Percentiles rank a stretch among this genome's conserved stretches.
These are phyloP conservation scores for Origma solitaria DNA, from an alignment of 2,113 vertebrate genomes.

Conservation along the genomic window DNA sequence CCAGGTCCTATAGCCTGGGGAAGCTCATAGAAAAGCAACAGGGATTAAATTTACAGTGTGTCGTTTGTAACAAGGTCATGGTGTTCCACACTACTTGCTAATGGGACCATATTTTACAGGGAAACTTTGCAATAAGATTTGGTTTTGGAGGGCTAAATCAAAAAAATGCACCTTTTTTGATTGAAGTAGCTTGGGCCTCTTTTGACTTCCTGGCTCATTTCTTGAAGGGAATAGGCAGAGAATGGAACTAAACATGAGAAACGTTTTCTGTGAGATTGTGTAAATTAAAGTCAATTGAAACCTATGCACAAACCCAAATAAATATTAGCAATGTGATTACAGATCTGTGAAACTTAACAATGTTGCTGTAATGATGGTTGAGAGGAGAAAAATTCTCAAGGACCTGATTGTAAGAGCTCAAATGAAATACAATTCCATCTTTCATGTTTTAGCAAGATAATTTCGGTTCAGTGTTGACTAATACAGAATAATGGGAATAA, in stretches of 20 bases:
- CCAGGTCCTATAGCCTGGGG: not conserved
- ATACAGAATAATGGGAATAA: slow-evolving; percentile 49
- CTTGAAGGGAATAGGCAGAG: not conserved
- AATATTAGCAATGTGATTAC: not conserved
- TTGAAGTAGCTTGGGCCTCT: not conserved
- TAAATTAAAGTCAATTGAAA: not conserved
- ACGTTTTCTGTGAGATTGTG: not conserved
- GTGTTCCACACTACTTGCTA: not conserved
- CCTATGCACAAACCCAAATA: not conserved
- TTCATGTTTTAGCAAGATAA: slow-evolving; percentile 30
- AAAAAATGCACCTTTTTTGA: not conserved
- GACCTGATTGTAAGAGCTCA: not conserved
- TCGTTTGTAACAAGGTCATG: not conserved
- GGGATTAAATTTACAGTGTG: not conserved
- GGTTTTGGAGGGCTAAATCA: not conserved
- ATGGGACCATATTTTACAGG: not conserved
- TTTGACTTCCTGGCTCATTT: not conserved
- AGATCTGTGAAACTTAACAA: not conserved
- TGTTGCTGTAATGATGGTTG: not conserved
- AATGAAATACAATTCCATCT: slow-evolving; percentile 37
- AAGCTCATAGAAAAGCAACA: not conserved
- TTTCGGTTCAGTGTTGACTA: slow-evolving; percentile 39
- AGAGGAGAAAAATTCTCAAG: not conserved
- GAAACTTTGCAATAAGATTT: not conserved
- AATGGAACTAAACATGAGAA: not conserved